phyloP scores from a whole-genome alignment of 2,888 invertebrate species.

The Ophion ellenae region DNA sequence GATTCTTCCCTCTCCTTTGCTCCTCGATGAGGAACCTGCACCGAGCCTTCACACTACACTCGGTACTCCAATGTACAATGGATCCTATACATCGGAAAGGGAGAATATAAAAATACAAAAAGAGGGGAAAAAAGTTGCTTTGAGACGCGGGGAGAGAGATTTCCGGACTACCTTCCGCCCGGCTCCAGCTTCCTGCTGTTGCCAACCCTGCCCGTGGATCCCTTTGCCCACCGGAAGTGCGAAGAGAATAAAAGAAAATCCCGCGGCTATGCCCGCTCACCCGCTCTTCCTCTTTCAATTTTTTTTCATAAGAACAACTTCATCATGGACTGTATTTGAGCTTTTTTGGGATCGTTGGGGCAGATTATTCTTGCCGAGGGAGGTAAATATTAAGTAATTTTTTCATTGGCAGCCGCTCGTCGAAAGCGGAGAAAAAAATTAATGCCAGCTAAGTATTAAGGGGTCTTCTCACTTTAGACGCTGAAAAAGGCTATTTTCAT shows the following conservation, averaged over 20 bases:
- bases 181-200: constrained; percentile 44
- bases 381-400: neutral
- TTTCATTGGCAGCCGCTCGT: neutral
- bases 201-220: constrained; percentile 29
- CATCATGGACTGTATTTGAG: constrained; percentile 32
- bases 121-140: constrained; percentile 38
- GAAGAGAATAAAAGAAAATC: constrained; percentile 41
- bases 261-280: no score
- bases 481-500: no score
- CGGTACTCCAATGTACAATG: constrained; percentile 54
- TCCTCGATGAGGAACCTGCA: constrained; percentile 40
- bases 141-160: constrained; percentile 60
- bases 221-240: constrained; percentile 55
- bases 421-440: no score
- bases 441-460: no score
- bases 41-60: constrained; percentile 50
- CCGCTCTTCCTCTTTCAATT: neutral
- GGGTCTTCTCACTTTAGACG: no score
- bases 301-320: constrained; percentile 23
- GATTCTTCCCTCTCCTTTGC: constrained; percentile 41
- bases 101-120: neutral
- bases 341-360: constrained; percentile 8
- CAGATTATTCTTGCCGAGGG: constrained; percentile 6
- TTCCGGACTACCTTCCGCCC: constrained; percentile 64
- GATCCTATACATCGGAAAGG: constrained; percentile 29